Base-by-base conservation (phyloP, 2,797 vertebrate genomes). In the Aphelocoma californica region DNA sequence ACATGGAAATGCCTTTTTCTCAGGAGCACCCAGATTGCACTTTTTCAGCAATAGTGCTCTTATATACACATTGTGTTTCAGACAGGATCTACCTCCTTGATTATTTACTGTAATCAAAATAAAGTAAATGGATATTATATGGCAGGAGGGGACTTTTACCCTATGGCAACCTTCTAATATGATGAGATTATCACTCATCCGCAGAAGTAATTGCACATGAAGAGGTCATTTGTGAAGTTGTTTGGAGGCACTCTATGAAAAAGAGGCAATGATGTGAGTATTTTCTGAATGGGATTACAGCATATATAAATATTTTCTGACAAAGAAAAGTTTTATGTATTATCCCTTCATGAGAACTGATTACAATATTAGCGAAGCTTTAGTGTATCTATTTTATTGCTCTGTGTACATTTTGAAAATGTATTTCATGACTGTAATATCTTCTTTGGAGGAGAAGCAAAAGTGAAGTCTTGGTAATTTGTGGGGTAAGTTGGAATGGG, bases 71-170 rank as follows among this genome's bases (percentile, higher is more conserved):
- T 72, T 75, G 67, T 50, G 48, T 93, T 96, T 97, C 69, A 94
- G n/a, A 50, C 38, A 77, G 29, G 38, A 50, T 73, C 60, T 81
- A 66, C 44, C 62, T 64, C 50, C 58, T 88, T 73, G 84, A 78
- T 88, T 92, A 71, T 82, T 54, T 95, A 81, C 51, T 92, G 75
- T 81, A 95, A 96, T 47, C 90, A 51, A 84, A 79, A 48, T 40
- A 70, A 94, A 84, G 71, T 86, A 84, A 44, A 26, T 54, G 80
- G 38, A 71, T 74, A 78, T 78, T 84, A 80, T 60, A 54, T 32
- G 48, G n/a, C 81, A 28, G 23, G n/a, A 86, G 42, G 38, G 47
- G 31, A 78, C 84, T 62, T 42, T 88, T 95, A 71, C 75, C 45
- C 58, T 78, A 58, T 78, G 77, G 70, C 75, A 95, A n/a, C 20